Evolutionary conservation across 2,797 vertebrate genomes (phyloP), one percentile per base, ranked within the genome.

Genomic region (Spea hammondii): DNA sequence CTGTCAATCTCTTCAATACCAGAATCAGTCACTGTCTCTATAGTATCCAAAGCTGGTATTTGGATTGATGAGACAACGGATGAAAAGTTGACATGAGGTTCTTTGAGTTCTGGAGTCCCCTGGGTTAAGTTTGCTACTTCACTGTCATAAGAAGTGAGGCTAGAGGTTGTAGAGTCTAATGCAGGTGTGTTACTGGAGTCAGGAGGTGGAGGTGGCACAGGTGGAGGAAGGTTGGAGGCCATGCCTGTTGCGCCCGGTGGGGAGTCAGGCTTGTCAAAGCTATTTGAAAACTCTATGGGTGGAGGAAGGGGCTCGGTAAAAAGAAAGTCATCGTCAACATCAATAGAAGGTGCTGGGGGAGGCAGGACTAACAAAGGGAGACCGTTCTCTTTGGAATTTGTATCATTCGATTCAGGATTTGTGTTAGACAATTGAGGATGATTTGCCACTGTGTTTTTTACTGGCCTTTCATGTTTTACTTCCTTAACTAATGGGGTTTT

Each of bases 1-100:
- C 96, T 98, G 87, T 98, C 96, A 73, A 97, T 89, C 79, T 98
- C 96, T 82, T 98, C 96, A 10, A 98, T 97, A 4, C 96, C 96
- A 32, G 96, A 98, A 79, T 98, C 96, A 0, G 89, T 90, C 0
- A 89, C 86, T 0, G 86, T 79, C 0, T 89, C 88, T 0, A 89
- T 80, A 1, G 83, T 85, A 0, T 86, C 86, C 0, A 87, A 82
- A 6, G 87, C 85, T 46, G 85, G 83, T 53, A 86, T 86, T 64
- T 76, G 69, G 45, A 85, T 8, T 71, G 84, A 5, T 66, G 55
- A 87, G 68, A 80, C 82, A 8, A 83, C 85, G 3, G 84, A 84
- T 4, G 82, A 85, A 55, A 87, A 86, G 78, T 84, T 44, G 79
- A 86, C 1, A 48, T 86, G 60, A 83, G 87, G 48, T 84, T 89